Evolutionary conservation across 2,888 invertebrate species (phyloP).

Genomic region (Timandra comae): DNA sequence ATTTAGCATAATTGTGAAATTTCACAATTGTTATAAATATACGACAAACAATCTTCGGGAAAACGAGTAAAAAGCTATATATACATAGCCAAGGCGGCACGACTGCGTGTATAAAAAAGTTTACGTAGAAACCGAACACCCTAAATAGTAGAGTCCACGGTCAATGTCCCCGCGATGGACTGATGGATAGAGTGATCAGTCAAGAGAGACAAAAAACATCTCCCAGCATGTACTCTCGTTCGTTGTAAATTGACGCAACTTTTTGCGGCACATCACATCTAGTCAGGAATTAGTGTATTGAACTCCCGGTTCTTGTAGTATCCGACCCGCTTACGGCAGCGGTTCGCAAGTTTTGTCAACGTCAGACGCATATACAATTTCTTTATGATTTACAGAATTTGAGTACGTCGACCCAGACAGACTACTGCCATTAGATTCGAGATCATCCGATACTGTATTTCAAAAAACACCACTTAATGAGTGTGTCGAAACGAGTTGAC

Average conservation of each 20-base stretch:
- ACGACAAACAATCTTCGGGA: no score
- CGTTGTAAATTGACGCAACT: constrained; percentile 60
- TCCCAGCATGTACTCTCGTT: constrained; percentile 42
- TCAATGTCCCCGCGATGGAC: constrained; percentile 65
- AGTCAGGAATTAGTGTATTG: constrained; percentile 49
- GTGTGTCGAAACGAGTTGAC: no score
- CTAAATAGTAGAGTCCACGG: constrained; percentile 60
- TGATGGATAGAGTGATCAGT: constrained; percentile 56
- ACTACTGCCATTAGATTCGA: no score
- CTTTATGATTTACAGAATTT: constrained; percentile 30
- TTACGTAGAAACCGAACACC: constrained; percentile 45
- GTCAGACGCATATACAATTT: constrained; percentile 50
- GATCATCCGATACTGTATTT: constrained; percentile 4
- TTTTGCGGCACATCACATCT: constrained; percentile 44
- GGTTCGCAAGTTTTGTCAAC: constrained; percentile 38
- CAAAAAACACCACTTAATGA: no score
- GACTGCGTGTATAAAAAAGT: constrained; percentile 9
- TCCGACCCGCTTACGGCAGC: constrained; percentile 42
- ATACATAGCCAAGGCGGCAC: constrained; percentile 2
- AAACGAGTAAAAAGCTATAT: no score
- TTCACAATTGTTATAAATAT: no score
- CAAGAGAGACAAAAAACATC: constrained; percentile 60
- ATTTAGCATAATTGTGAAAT: no score
- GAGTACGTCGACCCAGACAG: constrained; percentile 47
- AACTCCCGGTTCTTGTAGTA: constrained; percentile 39